Conservation (phyloP, 1,140 invertebrate genomes). For the Cherax destructor region DNA sequence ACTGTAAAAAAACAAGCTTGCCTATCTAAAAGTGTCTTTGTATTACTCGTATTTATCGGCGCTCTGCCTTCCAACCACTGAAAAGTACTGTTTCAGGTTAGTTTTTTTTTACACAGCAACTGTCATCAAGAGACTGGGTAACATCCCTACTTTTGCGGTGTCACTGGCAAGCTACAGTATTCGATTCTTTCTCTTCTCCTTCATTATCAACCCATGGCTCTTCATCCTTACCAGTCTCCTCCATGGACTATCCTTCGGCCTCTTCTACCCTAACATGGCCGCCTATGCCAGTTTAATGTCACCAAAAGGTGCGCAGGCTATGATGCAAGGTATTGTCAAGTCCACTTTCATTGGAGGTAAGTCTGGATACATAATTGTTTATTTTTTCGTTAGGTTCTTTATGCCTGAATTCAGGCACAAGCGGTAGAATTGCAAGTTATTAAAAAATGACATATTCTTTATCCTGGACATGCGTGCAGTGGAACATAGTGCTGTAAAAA, state of each 20-base stretch:
- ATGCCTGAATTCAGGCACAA: too few species aligned
- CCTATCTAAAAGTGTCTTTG: too few species aligned
- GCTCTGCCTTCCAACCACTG: too few species aligned
- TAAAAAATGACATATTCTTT: too few species aligned
- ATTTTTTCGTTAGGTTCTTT: too few species aligned
- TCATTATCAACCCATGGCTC: slow-evolving; percentile 86
- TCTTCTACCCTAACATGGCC: slow-evolving; percentile 91
- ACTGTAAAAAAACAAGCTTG: neutral
- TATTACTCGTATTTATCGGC: too few species aligned
- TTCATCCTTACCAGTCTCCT: slow-evolving; percentile 88
- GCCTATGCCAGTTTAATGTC: slow-evolving; percentile 90
- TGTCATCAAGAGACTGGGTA: slow-evolving; percentile 87
- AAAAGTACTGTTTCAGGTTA: too few species aligned
- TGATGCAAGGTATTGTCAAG: slow-evolving; percentile 49
- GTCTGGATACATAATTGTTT: too few species aligned
- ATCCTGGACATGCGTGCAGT: too few species aligned
- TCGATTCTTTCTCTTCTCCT: slow-evolving; percentile 88
- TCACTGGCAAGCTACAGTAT: slow-evolving; percentile 84
- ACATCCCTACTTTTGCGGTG: slow-evolving; percentile 86
- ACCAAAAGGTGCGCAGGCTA: slow-evolving; percentile 81
- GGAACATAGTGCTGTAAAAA: too few species aligned
- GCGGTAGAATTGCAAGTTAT: too few species aligned
- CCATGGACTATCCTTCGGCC: slow-evolving; percentile 90
- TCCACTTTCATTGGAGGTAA: too few species aligned
- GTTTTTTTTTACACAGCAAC: neutral